phyloP scores from a whole-genome alignment of 37 sponge, comb jelly and placozoan species.

The Ephydatia muelleri region DNA sequence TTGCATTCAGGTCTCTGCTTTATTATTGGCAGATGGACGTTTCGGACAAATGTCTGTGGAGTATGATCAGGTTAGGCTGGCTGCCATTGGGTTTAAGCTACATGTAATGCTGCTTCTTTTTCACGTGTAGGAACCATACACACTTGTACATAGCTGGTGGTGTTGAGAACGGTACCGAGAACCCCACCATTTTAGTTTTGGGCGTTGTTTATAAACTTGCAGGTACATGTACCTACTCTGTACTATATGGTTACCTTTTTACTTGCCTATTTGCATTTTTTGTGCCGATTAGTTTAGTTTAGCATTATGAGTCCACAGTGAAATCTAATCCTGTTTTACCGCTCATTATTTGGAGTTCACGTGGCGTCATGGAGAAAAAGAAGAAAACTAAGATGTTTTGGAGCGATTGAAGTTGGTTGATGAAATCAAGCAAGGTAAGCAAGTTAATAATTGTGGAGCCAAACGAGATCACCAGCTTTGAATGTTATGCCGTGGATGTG shows the following conservation, averaged over 20 bases:
- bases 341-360: background rate
- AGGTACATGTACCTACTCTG: background rate
- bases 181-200: no score
- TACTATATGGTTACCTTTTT: background rate
- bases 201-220: no score
- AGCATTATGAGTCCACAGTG: background rate
- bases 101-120: background rate
- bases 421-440: background rate
- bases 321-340: background rate
- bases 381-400: background rate
- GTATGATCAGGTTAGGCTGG: no score
- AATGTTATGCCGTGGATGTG: no score
- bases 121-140: background rate
- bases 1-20: no score
- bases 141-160: background rate
- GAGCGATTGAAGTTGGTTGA: background rate
- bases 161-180: no score
- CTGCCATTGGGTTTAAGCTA: background rate
- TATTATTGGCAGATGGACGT: no score
- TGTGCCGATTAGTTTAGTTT: background rate
- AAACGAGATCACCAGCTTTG: no score
- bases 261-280: background rate
- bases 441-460: no score
- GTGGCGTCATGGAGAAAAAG: background rate
- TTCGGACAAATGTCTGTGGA: no score